phyloP scores from a whole-genome alignment of 1,140 invertebrate genomes.

The Lepidotrigona ventralis region DNA sequence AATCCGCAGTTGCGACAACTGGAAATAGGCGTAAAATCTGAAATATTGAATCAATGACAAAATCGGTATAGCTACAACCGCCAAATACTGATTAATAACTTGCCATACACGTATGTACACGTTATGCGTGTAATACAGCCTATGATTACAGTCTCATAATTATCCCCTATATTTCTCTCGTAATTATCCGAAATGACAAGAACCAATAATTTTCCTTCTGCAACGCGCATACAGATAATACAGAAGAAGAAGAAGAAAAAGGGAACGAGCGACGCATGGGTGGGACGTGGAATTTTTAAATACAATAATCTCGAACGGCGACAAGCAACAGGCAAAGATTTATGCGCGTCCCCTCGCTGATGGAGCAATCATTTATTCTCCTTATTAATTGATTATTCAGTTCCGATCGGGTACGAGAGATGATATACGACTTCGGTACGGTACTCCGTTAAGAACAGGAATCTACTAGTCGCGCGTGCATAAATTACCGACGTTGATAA shows the following conservation, averaged over 20 bases:
- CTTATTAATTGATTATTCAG: conserved; percentile 53
- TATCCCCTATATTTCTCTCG: background rate
- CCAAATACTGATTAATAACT: no score
- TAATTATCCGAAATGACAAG: background rate
- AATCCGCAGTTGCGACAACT: no score
- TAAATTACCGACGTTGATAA: conserved; percentile 51
- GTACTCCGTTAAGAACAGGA: conserved; percentile 29
- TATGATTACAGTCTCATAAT: background rate
- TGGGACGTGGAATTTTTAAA: background rate
- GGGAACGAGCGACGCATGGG: background rate
- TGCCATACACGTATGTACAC: no score
- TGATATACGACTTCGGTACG: conserved; percentile 28
- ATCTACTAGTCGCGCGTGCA: conserved; percentile 37
- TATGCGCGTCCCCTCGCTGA: conserved; percentile 13
- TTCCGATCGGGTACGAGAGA: conserved; percentile 29
- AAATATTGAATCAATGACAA: no score
- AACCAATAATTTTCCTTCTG: background rate
- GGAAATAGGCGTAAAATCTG: no score
- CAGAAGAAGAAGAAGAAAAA: background rate
- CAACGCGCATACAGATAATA: no score
- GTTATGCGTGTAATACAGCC: no score
- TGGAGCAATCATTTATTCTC: conserved; percentile 43
- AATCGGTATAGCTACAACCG: no score
- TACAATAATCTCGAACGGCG: conserved; percentile 5
- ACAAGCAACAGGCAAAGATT: conserved; percentile 1